phyloP scores from a whole-genome alignment of 2,113 vertebrate species.

The Callorhinus ursinus region DNA sequence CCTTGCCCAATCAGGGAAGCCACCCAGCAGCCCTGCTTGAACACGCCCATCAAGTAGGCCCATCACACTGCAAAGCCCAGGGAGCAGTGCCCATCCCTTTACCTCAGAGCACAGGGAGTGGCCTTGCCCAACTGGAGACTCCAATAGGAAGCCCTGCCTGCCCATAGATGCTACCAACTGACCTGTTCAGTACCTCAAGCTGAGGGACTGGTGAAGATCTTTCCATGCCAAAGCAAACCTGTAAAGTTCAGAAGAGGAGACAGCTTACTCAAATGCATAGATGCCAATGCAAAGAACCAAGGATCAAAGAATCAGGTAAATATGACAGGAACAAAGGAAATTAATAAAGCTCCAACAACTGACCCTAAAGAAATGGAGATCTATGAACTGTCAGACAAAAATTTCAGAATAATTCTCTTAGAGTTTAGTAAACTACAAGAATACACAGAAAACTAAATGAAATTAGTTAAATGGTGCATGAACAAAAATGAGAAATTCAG shows the following conservation, averaged over 20 bases:
- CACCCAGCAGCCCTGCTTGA: not conserved
- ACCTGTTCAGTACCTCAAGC: not conserved
- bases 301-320: not conserved
- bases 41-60: no score
- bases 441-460: not conserved
- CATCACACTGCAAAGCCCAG: no score
- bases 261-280: not conserved
- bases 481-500: not conserved
- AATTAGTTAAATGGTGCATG: not conserved
- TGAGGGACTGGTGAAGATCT: not conserved
- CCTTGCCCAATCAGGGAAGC: not conserved
- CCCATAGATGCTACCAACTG: not conserved
- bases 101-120: not conserved
- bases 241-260: not conserved
- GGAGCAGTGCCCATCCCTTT: not conserved
- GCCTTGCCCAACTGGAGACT: not conserved
- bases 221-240: not conserved
- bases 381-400: not conserved
- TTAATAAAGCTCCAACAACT: not conserved
- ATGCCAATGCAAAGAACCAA: not conserved
- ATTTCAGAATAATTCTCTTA: not conserved
- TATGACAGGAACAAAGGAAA: not conserved
- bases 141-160: not conserved
- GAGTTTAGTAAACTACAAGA: not conserved
- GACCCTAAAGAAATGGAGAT: not conserved